phyloP scores from a whole-genome alignment of 37 sponge, comb jelly and placozoan genomes.

The Beroe ovata region DNA sequence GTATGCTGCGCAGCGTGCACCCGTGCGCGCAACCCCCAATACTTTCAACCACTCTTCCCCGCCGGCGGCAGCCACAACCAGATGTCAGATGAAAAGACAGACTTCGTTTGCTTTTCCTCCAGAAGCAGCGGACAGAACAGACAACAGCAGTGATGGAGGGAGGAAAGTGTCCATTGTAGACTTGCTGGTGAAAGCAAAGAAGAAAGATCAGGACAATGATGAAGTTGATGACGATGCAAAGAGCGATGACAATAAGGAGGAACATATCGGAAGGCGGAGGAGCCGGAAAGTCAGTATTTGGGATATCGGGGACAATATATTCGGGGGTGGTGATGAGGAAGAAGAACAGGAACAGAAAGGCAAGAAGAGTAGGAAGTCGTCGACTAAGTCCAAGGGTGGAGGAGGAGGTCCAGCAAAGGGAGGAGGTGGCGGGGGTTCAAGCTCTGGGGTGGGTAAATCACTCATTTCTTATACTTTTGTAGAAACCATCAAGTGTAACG shows the following conservation, averaged over 20 bases:
- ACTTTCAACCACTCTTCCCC: too few species aligned
- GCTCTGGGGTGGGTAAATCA: neutral
- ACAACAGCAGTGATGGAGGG: neutral
- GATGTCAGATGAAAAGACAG: neutral
- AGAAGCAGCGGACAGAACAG: neutral
- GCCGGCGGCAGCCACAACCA: neutral
- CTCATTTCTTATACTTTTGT: too few species aligned
- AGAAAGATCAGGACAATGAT: neutral
- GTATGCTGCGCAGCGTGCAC: neutral
- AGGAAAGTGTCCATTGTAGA: slow-evolving; percentile 56
- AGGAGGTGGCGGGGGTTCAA: neutral
- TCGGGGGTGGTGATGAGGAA: neutral
- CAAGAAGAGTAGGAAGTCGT: neutral
- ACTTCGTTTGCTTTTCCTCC: neutral
- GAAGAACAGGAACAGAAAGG: neutral
- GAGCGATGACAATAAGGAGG: neutral
- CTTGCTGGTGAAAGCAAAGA: slow-evolving; percentile 2
- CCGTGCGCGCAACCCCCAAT: neutral
- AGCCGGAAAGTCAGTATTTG: neutral
- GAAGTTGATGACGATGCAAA: neutral
- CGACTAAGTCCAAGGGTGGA: neutral
- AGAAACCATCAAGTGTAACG: too few species aligned
- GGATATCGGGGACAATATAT: neutral
- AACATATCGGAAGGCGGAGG: neutral
- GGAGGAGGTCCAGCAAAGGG: neutral